Evolutionary conservation across 2,888 invertebrate species (phyloP), one percentile per base, ranked within the genome.

Genomic region (Altica lythri): DNA sequence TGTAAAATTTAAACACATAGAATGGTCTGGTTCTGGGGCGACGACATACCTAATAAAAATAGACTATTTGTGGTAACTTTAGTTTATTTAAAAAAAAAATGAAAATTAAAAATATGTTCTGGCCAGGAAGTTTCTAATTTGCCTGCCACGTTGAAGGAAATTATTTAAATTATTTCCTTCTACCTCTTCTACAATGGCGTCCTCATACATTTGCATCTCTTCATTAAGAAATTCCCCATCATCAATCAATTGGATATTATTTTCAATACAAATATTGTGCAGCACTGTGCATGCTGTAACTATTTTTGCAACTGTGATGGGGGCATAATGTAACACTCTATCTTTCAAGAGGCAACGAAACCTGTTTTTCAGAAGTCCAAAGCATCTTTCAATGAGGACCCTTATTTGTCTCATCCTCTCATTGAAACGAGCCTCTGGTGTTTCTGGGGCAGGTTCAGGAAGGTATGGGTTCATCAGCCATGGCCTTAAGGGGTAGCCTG

Each of bases 361-460:
- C n/a, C n/a, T n/a, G n/a, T n/a, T n/a, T n/a, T n/a, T n/a, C n/a
- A n/a, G n/a, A n/a, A n/a, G n/a, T n/a, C n/a, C n/a, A n/a, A n/a
- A n/a, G n/a, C n/a, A n/a, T n/a, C 22, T 19, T 19, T 19, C 22
- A 19, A 19, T 6, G 22, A 19, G 34, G 13, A 3, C 34, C 16
- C 34, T 34, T 13, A 34, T 34, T 34, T 34, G 34, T 13, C 34
- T 12, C 6, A 34, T 34, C 16, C 34, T 2, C 16, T 14, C 16
- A 13, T 34, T 34, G 13, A 34, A 34, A 12, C 13, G 12, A 34
- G 16, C 12, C 34, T 34, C 34, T 34, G 8, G 13, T 4, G 34
- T 34, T 34, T 34, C 34, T 8, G 34, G 34, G 12, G 13, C 34
- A 14, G 34, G 34, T 34, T 34, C 34, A 6, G 34, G 34, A 14